Base-by-base conservation (phyloP, 2,113 vertebrate genomes). In the Epinephelus lanceolatus region DNA sequence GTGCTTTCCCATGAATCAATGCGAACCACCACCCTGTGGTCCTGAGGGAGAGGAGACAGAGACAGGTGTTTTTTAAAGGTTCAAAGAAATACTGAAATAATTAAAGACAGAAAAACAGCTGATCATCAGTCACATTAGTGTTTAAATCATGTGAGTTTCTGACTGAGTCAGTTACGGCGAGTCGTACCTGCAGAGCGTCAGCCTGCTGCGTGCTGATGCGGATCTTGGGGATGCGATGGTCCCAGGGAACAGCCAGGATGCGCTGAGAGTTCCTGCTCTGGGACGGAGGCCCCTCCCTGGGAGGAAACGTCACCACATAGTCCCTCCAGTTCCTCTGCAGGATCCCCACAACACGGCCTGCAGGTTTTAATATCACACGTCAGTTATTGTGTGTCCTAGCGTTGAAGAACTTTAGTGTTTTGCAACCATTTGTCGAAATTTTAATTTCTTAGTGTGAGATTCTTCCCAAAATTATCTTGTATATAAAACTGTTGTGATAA, bases 291-390 rank as follows among this genome's bases (percentile, higher is more conserved):
- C 97, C 97, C 77, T 99, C 98, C 83, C 96, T 95, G 61, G 94
- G 92, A 6, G 98, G 98, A 68, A 99, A 98, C 1, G 98, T 99
- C 37, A 96, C 98, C 87, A 99, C 98, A 5, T 98, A 99, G 93
- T 99, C 98, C 72, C 98, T 94, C 98, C 98, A 99, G 89, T 98
- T 99, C 94, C 97, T 97, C 76, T 99, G 98, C 70, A 96, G 92
- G 89, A 99, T 94, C 67, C 98, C 98, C 71, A 99, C 97, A 3
- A 99, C 95, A 52, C 95, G 95, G 61, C 98, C 98, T 96, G 84
- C 0, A 12, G 15, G 49, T 40, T 73, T 57, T 3, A 27, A 75
- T 0, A 18, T n/a, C 37, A 79, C 3, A 79, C 45, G 18, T 53
- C 18, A 60, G 25, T 30, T 30, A 30, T 30, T 30, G 30, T 30